Evolutionary conservation across 2,888 invertebrate species (phyloP).

Genomic region (Drosophila dives): DNA sequence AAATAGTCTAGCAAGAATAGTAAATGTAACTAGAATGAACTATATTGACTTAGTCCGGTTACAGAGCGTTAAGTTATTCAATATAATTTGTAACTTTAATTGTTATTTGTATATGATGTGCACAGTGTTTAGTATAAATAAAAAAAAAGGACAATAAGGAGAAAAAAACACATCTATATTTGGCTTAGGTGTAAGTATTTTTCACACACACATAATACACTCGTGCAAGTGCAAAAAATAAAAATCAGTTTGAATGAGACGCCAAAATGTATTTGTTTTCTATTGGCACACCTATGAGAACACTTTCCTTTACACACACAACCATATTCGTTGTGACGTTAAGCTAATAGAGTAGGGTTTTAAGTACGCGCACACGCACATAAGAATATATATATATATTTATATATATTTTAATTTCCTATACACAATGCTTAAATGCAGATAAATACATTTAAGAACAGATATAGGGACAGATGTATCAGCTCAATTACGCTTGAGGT

Average conservation of each 20-base stretch:
- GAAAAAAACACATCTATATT: background rate
- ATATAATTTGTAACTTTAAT: background rate
- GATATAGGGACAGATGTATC: background rate
- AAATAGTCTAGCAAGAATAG: too few relatives aligned
- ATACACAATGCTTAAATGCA: background rate
- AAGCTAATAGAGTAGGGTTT: constrained; percentile 6
- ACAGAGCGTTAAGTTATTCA: too few relatives aligned
- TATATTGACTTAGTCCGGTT: too few relatives aligned
- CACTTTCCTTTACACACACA: constrained; percentile 17
- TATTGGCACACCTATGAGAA: constrained; percentile 45
- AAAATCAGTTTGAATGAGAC: constrained; percentile 43
- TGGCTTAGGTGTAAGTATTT: background rate
- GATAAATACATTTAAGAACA: background rate
- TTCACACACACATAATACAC: background rate
- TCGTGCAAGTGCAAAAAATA: constrained; percentile 3
- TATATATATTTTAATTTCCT: background rate
- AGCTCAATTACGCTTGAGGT: background rate
- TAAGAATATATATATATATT: background rate
- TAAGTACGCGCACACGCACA: background rate
- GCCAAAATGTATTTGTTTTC: constrained; percentile 29
- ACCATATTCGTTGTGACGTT: constrained; percentile 1
- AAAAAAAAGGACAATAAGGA: too few relatives aligned
- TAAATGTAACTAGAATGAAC: too few relatives aligned
- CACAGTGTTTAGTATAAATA: too few relatives aligned
- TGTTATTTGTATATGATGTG: background rate